Conservation (phyloP, 2,888 invertebrate species). For the Trichopoda pennipes region DNA sequence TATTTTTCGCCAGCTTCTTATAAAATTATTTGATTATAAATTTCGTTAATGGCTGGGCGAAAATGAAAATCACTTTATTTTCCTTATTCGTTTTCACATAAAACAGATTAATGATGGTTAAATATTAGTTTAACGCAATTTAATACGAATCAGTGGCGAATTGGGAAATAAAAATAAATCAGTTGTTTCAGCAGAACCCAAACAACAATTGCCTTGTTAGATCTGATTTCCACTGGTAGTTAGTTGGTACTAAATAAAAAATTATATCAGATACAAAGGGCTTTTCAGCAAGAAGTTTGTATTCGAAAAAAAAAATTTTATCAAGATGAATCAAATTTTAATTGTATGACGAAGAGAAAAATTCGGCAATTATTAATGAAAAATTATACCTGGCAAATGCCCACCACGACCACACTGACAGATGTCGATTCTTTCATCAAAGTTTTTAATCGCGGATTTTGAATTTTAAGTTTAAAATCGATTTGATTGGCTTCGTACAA, state of each 20-base stretch:
- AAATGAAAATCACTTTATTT: slow-evolving; percentile 3
- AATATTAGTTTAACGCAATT: slow-evolving; percentile 59
- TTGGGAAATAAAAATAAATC: slow-evolving; percentile 11
- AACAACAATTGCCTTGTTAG: not conserved
- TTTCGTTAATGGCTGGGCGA: not conserved
- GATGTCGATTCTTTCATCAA: no score
- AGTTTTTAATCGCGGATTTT: no score
- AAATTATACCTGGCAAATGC: no score
- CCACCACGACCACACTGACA: no score
- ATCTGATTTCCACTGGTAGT: slow-evolving; percentile 15
- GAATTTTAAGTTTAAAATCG: no score
- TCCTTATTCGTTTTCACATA: slow-evolving; percentile 19
- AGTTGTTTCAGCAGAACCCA: slow-evolving; percentile 3
- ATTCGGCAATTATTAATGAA: no score
- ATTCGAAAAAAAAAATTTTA: no score
- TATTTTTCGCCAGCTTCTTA: not conserved
- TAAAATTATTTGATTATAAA: slow-evolving; percentile 15
- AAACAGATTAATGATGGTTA: slow-evolving; percentile 58
- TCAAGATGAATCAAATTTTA: no score
- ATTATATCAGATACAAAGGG: slow-evolving; percentile 19
- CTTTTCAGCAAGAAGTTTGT: no score
- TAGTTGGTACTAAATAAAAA: slow-evolving; percentile 44
- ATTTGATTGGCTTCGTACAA: no score
- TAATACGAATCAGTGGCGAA: slow-evolving; percentile 34
- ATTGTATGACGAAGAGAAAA: no score